These are phyloP conservation scores for Zaprionus kolodkinae DNA, from an alignment of 1,140 invertebrate species.

Conservation along the genomic window DNA sequence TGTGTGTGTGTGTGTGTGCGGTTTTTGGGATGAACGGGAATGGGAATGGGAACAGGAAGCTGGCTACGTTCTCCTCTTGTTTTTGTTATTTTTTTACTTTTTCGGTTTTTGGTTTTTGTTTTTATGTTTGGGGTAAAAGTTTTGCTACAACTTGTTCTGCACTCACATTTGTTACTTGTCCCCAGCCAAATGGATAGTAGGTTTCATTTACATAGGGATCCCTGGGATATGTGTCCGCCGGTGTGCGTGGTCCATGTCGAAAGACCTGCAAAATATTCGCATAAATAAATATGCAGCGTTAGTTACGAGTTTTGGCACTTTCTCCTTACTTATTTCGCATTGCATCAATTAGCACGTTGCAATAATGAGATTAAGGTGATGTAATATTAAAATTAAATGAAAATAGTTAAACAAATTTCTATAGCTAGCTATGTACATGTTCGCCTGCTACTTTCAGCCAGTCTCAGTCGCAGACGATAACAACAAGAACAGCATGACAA, in stretches of 20 bases:
- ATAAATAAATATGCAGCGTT: constrained; percentile 38
- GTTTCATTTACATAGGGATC: constrained; percentile 89
- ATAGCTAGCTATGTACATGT: background rate
- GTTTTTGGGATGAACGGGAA: constrained; percentile 29
- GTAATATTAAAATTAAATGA: background rate
- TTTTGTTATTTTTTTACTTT: constrained; percentile 7
- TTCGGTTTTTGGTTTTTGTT: constrained; percentile 13
- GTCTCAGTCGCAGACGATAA: constrained; percentile 6
- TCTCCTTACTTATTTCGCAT: constrained; percentile 18
- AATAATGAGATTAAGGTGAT: background rate
- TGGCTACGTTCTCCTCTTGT: constrained; percentile 5
- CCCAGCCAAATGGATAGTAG: constrained; percentile 91
- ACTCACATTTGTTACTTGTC: constrained; percentile 92
- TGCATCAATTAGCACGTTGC: constrained; percentile 34
- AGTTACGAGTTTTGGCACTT: constrained; percentile 45
- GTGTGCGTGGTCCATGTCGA: constrained; percentile 92
- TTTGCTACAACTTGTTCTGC: constrained; percentile 62
- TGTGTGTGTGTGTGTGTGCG: constrained; percentile 41
- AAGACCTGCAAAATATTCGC: constrained; percentile 86
- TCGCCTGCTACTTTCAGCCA: background rate
- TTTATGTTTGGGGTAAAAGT: constrained; percentile 59
- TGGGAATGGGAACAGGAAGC: background rate
- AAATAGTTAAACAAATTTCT: background rate
- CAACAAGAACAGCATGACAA: constrained; percentile 16
- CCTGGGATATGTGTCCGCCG: constrained; percentile 90